These are phyloP conservation scores for Heliangelus exortis DNA, from an alignment of 2,797 vertebrate species.

Conservation along the genomic window DNA sequence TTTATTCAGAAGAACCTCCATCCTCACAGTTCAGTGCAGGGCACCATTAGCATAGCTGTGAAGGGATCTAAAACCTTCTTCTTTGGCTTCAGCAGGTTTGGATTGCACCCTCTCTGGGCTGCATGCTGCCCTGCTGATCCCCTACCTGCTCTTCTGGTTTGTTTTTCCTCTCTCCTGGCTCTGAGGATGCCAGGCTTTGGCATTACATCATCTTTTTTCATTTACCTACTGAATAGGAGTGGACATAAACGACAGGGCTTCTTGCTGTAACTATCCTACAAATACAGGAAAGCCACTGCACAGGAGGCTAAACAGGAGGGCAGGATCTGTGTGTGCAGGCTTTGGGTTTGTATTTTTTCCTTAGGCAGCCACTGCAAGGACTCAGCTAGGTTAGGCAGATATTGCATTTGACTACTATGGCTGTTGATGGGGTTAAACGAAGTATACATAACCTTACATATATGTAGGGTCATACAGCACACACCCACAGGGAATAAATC, in stretches of 20 bases:
- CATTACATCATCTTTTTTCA: neutral
- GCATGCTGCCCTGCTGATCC: neutral
- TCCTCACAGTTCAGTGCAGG: neutral
- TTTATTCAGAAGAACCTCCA: neutral
- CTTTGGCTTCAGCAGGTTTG: neutral
- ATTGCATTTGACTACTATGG: neutral
- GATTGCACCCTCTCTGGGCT: neutral
- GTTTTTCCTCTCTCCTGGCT: neutral
- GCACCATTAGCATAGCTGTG: rapidly evolving
- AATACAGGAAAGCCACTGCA: neutral
- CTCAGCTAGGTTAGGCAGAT: neutral
- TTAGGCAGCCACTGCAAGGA: neutral
- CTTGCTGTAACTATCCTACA: neutral
- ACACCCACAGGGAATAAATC: neutral
- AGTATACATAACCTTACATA: neutral
- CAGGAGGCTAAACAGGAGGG: neutral
- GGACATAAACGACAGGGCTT: neutral
- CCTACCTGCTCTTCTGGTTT: neutral
- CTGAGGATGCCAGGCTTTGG: neutral
- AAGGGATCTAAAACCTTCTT: neutral
- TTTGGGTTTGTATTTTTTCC: neutral
- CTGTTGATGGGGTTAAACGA: neutral
- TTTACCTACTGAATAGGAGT: neutral
- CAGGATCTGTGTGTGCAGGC: neutral
- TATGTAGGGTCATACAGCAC: neutral